Evolutionary conservation across 1,140 invertebrate species (phyloP).

Genomic region (Drosophila ogumai): DNA sequence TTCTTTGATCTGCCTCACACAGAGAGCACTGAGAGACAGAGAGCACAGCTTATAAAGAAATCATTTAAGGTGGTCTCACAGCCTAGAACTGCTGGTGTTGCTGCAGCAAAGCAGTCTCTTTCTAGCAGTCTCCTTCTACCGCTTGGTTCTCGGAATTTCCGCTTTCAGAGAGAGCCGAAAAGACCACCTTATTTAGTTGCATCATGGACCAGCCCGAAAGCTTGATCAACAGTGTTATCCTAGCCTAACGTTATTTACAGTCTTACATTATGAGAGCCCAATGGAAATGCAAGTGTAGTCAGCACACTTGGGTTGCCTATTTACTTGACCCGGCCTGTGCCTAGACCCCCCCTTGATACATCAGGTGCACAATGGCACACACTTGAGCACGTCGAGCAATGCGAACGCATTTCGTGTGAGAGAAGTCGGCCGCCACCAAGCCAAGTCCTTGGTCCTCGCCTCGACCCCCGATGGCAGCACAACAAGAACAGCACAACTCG

Average conservation of each 20-base stretch:
- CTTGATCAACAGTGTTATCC: not conserved
- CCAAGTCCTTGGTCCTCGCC: constrained; percentile 25
- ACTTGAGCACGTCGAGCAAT: constrained; percentile 54
- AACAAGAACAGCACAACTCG: constrained; percentile 55
- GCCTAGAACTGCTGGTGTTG: not conserved
- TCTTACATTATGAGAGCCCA: not conserved
- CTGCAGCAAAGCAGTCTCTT: not conserved
- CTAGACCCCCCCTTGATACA: constrained; percentile 4
- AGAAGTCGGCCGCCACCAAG: constrained; percentile 29
- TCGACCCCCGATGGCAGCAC: constrained; percentile 13
- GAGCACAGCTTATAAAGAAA: not conserved
- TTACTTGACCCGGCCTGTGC: constrained; percentile 11
- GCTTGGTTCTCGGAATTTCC: not conserved
- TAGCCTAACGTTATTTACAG: not conserved
- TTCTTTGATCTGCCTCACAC: not conserved
- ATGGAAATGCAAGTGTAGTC: not conserved
- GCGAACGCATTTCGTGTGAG: constrained; percentile 42
- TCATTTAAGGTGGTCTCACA: not conserved
- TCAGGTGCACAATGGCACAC: constrained; percentile 46
- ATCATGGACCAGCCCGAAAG: not conserved
- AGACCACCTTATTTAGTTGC: not conserved
- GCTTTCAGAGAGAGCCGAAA: not conserved
- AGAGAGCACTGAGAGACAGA: not conserved
- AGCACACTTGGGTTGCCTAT: not conserved
- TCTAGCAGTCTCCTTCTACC: too few relatives aligned